Evolutionary conservation across 1,140 invertebrate genomes (phyloP), one percentile per base, ranked within the genome.

Genomic region (Cydia splendana): DNA sequence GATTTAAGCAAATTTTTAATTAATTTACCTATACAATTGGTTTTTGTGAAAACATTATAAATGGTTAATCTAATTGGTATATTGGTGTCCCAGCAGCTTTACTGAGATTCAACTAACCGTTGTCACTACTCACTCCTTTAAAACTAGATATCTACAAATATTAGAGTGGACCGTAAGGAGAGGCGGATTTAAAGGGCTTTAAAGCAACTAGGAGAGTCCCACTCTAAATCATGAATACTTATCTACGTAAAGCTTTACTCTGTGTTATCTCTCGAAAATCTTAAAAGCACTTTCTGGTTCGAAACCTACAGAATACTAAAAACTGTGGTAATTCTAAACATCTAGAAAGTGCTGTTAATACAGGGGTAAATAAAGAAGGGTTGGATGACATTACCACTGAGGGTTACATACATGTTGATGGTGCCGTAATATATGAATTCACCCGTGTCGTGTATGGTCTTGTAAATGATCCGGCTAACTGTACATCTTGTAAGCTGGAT

Each of bases 161-260:
- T 85, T 86, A 10, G 2, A 12, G 84, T 80, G 81, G 85, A 83
- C 80, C 80, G 81, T 20, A 75, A 77, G 75, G 74, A 74, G 78
- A 82, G 83, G 88, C 85, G 85, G 78, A 82, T 84, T 75, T 82
- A 69, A 80, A 83, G 82, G 83, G 81, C 83, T 87, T 87, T 90
- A 90, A 88, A 90, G 88, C 88, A 75, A 84, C 85, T 83, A 85
- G 80, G 53, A 76, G 74, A 79, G 79, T 86, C 84, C 83, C 82
- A 12, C 81, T 87, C 83, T 87, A 84, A 84, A 75, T 78, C 75
- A 18, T 78, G 77, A 75, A 13, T 67, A 48, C 45, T 48, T 48
- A 74, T 80, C 89, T 93, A 93, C 88, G 85, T 85, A 90, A 93
- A 93, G 89, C 90, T 89, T 90, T 85, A 88, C 84, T 85, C 84